Conservation (phyloP, 2,113 vertebrate species). For the Bothrops jararaca region DNA sequence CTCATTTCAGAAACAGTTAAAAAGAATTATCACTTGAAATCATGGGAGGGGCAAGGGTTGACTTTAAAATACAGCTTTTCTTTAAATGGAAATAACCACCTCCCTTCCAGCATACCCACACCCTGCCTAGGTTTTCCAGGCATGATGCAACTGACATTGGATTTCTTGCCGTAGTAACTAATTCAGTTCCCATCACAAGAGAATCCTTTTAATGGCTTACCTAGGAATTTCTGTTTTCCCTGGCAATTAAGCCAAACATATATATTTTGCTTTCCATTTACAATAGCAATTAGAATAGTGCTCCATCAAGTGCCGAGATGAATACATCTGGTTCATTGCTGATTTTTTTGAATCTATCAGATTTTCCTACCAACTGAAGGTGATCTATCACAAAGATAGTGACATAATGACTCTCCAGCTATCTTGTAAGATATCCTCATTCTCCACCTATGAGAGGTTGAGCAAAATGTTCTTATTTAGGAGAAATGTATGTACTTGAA, state of each 20-base stretch:
- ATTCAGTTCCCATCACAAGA: conserved; percentile 45
- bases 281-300: conserved; percentile 14
- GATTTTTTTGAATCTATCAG: conserved; percentile 17
- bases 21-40: conserved; percentile 1
- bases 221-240: conserved; percentile 47
- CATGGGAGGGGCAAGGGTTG: not conserved
- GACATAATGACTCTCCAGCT: not conserved
- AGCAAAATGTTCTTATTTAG: not conserved
- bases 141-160: conserved; percentile 2
- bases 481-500: not conserved
- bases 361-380: not conserved
- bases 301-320: conserved; percentile 26
- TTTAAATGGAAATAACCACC: not conserved
- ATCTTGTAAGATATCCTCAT: not conserved
- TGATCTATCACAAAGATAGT: not conserved
- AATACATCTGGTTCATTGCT: conserved; percentile 13
- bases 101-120: not conserved
- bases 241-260: conserved; percentile 64
- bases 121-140: not conserved
- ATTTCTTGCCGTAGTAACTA: conserved; percentile 46
- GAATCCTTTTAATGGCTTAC: conserved; percentile 40
- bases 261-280: conserved; percentile 50
- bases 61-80: not conserved
- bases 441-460: not conserved
- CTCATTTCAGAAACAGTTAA: not conserved